Base-by-base conservation (phyloP, 2,797 vertebrate genomes). In the Fundulus diaphanus region DNA sequence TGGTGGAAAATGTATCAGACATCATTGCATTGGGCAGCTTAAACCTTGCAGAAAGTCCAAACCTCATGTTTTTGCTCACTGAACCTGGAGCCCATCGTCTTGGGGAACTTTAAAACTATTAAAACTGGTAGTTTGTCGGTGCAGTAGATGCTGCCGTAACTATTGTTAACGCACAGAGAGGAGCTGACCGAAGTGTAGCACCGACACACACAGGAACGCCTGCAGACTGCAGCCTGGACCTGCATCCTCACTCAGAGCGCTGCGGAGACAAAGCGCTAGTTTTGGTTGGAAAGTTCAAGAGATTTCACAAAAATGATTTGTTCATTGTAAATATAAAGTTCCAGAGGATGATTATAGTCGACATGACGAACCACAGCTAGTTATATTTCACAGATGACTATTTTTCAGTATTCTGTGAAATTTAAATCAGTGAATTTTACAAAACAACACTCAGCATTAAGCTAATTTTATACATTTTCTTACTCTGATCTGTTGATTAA, bases 381-480 rank as follows among this genome's bases (percentile, higher is more conserved):
- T n/a, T 16, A 66, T 7, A 44, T 66, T 27, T 27, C 63, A n/a
- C n/a, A n/a, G n/a, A n/a, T n/a, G n/a, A n/a, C n/a, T n/a, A n/a
- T n/a, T n/a, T n/a, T n/a, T n/a, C n/a, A n/a, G n/a, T n/a, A n/a
- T n/a, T n/a, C 2, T 11, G 37, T 11, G 11, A 5, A 70, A 52
- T 0, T 70, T 13, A 22, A 11, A 27, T 72, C 29, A 56, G 65
- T 11, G 65, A 29, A 3, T 56, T 72, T 77, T 78, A 40, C 2
- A 0, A 69, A 68, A 49, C 67, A 22, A 61, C 52, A 66, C 8
- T 63, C 65, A 52, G 82, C 67, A 73, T 59, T 74, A 12, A 81
- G 78, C 37, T 69, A 57, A 68, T 51, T 75, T 35, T 46, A 72
- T 68, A 27, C 31, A 68, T 79, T 68, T 66, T 15, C 5, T 42